Evolutionary conservation across 2,113 vertebrate genomes (phyloP).

Genomic region (Rana temporaria): DNA sequence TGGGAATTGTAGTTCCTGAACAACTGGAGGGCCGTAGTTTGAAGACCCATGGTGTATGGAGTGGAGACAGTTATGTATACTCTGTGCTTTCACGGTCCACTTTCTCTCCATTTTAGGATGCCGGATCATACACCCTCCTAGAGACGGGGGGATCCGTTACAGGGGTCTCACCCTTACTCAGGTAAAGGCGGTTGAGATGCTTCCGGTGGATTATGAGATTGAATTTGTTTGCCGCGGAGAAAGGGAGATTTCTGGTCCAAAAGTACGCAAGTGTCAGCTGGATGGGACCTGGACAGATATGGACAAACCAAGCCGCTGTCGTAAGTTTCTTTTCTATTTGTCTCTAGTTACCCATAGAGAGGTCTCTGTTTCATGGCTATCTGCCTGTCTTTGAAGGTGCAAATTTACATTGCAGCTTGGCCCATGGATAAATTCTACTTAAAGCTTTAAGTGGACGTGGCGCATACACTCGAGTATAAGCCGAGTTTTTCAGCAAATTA

Average conservation of each 20-base stretch:
- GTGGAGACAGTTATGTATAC: too few species aligned
- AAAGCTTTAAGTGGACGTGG: too few species aligned
- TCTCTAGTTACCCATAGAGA: background rate
- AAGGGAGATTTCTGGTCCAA: constrained; percentile 88
- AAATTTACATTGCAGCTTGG: too few species aligned
- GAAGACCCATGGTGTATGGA: too few species aligned
- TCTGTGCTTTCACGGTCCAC: background rate
- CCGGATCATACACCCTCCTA: constrained; percentile 89
- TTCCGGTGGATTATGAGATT: constrained; percentile 94
- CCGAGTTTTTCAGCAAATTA: too few species aligned
- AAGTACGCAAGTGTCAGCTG: constrained; percentile 91
- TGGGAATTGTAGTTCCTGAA: too few species aligned
- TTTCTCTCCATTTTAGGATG: constrained; percentile 74
- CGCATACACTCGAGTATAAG: too few species aligned
- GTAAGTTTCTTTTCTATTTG: constrained; percentile 75
- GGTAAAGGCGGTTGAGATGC: constrained; percentile 81
- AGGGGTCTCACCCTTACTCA: constrained; percentile 91
- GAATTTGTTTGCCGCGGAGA: constrained; percentile 92
- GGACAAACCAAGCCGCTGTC: constrained; percentile 82
- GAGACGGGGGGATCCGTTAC: constrained; percentile 93
- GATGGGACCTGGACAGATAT: constrained; percentile 92
- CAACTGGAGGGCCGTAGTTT: too few species aligned
- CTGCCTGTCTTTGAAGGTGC: too few species aligned
- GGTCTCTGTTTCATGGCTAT: too few species aligned
- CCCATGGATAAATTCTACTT: too few species aligned